Percentiles rank a stretch among this genome's conserved stretches.
phyloP scores from a whole-genome alignment of 2,113 vertebrate genomes.

The Cyanoliseus patagonus region DNA sequence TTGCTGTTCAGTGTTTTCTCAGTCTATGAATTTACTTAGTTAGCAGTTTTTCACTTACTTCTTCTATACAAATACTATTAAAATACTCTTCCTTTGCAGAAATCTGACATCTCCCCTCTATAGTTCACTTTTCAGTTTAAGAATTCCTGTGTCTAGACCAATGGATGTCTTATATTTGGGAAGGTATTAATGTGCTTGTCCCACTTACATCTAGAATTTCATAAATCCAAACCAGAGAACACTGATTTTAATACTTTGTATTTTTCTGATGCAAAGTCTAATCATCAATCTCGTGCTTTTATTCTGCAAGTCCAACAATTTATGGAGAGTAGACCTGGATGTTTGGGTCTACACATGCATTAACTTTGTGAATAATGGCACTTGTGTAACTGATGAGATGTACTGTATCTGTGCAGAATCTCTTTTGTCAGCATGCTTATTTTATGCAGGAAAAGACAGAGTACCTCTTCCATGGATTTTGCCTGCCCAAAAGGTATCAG shows the following conservation, averaged over 20 bases:
- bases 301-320: not conserved
- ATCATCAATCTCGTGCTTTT: not conserved
- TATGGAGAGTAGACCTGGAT: not conserved
- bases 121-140: not conserved
- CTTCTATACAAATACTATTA: not conserved
- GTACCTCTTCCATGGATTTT: not conserved
- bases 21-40: not conserved
- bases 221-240: not conserved
- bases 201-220: not conserved
- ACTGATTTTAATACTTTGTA: not conserved
- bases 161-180: not conserved
- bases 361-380: not conserved
- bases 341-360: not conserved
- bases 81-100: not conserved
- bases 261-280: not conserved
- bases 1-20: not conserved
- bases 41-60: not conserved
- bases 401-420: not conserved
- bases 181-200: not conserved
- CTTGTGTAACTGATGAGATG: not conserved
- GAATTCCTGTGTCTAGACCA: not conserved
- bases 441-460: not conserved
- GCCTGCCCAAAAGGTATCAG: not conserved
- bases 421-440: not conserved
- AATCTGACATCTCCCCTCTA: not conserved